Conservation (phyloP, 2,113 vertebrate species). For the Suricata suricatta region DNA sequence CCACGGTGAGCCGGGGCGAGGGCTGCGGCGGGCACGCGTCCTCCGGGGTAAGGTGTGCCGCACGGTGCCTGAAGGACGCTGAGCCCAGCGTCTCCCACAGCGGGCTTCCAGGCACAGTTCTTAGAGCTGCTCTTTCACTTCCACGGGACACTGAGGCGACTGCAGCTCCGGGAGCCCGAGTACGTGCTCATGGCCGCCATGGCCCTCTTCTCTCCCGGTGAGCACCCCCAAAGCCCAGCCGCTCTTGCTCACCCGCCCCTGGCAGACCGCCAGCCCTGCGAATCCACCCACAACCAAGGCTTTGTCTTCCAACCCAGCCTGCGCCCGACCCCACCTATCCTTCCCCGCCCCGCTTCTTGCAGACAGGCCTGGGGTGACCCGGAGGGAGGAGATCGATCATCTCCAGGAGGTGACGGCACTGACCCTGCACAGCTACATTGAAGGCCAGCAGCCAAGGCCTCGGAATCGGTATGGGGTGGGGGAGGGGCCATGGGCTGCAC, state of each 20-base stretch:
- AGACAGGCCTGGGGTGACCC: slow-evolving; percentile 73
- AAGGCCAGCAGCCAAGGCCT: slow-evolving; percentile 60
- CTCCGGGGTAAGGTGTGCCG: not conserved
- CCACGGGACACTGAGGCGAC: slow-evolving; percentile 84
- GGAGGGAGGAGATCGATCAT: slow-evolving; percentile 59
- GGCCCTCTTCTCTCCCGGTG: slow-evolving; percentile 89
- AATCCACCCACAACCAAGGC: not conserved
- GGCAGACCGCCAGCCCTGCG: not conserved
- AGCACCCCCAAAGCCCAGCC: slow-evolving; percentile 3
- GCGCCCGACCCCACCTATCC: too few species aligned
- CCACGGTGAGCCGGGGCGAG: slow-evolving; percentile 61
- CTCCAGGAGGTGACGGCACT: slow-evolving; percentile 82
- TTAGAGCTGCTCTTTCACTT: slow-evolving; percentile 88
- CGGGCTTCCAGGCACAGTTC: slow-evolving; percentile 88
- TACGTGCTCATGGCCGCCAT: slow-evolving; percentile 87
- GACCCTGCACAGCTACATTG: slow-evolving; percentile 82
- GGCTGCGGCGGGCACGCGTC: rapidly evolving
- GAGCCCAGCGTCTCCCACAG: slow-evolving; percentile 50
- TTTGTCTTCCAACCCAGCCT: not conserved
- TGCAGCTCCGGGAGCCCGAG: slow-evolving; percentile 86
- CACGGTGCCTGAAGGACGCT: not conserved
- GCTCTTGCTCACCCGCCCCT: not conserved
- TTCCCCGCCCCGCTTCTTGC: not conserved
- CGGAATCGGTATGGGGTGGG: slow-evolving; percentile 66
- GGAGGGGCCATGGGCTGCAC: not conserved